Evolutionary conservation across 2,113 vertebrate genomes (phyloP).

Genomic region (Nyctereutes procyonoides): DNA sequence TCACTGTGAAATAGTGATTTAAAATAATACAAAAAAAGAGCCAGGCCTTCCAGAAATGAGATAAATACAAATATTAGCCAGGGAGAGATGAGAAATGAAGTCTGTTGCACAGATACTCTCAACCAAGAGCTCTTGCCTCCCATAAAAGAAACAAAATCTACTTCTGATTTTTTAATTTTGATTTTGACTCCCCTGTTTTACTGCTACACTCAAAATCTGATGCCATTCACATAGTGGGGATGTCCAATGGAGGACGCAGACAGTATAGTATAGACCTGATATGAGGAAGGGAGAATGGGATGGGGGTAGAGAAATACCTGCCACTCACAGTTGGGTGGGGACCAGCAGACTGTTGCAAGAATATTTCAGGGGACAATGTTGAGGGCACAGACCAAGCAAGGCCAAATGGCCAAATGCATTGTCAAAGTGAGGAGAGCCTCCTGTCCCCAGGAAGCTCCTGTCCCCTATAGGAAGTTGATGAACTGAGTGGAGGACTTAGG

Average conservation of each 20-base stretch:
- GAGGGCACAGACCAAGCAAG: background rate
- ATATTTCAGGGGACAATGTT: background rate
- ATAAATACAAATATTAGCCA: background rate
- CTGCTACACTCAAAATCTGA: background rate
- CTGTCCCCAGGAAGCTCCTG: background rate
- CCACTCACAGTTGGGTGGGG: background rate
- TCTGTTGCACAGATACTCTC: background rate
- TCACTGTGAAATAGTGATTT: background rate
- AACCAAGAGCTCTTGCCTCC: background rate
- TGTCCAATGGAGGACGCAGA: fast-evolving
- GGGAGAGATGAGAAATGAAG: background rate
- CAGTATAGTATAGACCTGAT: background rate
- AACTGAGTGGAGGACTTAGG: background rate
- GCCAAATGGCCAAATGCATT: background rate
- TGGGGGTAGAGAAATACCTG: background rate
- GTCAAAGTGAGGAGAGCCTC: background rate
- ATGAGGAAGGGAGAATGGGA: fast-evolving
- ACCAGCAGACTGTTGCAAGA: background rate
- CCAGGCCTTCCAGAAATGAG: background rate
- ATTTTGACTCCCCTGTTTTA: background rate
- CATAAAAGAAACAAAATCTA: background rate
- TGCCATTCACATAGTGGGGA: background rate
- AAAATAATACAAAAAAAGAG: background rate
- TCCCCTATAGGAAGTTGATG: background rate
- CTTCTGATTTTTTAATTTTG: background rate